Conservation (phyloP, 2,797 vertebrate species). For the Micromesistius poutassou region DNA sequence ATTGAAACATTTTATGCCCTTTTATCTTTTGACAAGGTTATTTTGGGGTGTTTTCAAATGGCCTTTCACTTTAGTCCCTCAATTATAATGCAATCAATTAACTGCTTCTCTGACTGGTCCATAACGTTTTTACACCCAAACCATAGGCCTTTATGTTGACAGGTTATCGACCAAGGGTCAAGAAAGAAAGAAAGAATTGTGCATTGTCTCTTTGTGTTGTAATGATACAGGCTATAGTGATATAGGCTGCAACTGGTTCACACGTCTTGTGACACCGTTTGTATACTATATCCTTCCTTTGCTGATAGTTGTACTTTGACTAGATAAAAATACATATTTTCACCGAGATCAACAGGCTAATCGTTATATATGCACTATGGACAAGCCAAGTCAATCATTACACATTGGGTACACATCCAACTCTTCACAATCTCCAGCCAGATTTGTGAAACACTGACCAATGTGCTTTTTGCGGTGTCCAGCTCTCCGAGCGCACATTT, state of each 20-base stretch:
- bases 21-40: neutral
- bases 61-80: neutral
- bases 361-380: constrained; percentile 17
- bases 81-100: neutral
- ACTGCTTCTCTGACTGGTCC: neutral
- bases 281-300: neutral
- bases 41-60: too few relatives aligned
- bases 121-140: neutral
- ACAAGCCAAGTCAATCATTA: constrained; percentile 64
- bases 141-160: neutral
- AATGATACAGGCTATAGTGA: too few relatives aligned
- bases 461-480: constrained; percentile 19
- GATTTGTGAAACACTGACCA: constrained; percentile 25
- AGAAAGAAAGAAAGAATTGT: neutral
- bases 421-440: constrained; percentile 29
- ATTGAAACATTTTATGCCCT: too few relatives aligned
- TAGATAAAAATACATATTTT: neutral
- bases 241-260: neutral
- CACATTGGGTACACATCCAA: constrained; percentile 50
- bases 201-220: neutral
- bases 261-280: neutral
- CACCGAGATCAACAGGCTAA: constrained; percentile 7
- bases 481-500: constrained; percentile 27
- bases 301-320: neutral
- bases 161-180: neutral